These are phyloP conservation scores for Pachydiplax longipennis DNA, from an alignment of 2,888 invertebrate species.

Conservation along the genomic window DNA sequence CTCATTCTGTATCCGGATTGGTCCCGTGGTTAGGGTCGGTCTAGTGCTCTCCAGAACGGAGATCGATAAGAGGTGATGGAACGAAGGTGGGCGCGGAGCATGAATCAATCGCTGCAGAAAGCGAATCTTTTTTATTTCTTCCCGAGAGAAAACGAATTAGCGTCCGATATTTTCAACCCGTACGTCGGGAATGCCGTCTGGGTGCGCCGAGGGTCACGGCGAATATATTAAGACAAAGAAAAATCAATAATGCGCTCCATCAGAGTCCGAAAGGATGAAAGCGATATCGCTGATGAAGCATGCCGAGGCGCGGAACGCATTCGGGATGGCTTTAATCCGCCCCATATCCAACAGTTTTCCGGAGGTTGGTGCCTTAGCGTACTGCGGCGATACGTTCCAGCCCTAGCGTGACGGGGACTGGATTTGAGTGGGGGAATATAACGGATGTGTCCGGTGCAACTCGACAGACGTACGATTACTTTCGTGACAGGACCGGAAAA, in stretches of 20 bases:
- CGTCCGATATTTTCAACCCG: neutral
- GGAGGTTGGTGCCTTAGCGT: neutral
- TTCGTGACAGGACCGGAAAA: too few species aligned
- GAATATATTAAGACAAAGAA: neutral
- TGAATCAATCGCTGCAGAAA: neutral
- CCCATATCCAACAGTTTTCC: neutral
- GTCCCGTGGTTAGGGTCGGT: neutral
- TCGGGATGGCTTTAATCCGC: neutral
- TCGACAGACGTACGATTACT: too few species aligned
- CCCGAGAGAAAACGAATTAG: neutral
- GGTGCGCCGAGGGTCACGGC: neutral
- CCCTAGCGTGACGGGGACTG: too few species aligned
- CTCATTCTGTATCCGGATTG: slow-evolving; percentile 19
- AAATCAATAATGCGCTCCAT: neutral
- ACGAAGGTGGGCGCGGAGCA: neutral
- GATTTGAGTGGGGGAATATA: too few species aligned
- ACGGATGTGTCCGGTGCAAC: too few species aligned
- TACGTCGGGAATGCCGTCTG: neutral
- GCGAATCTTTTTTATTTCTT: neutral
- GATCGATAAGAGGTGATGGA: neutral
- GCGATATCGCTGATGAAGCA: neutral
- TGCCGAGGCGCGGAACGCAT: neutral
- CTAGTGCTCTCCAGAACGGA: neutral
- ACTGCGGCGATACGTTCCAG: too few species aligned
- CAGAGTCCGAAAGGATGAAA: neutral